Conservation (phyloP, 1,140 invertebrate species). For the Papilio dardanus region DNA sequence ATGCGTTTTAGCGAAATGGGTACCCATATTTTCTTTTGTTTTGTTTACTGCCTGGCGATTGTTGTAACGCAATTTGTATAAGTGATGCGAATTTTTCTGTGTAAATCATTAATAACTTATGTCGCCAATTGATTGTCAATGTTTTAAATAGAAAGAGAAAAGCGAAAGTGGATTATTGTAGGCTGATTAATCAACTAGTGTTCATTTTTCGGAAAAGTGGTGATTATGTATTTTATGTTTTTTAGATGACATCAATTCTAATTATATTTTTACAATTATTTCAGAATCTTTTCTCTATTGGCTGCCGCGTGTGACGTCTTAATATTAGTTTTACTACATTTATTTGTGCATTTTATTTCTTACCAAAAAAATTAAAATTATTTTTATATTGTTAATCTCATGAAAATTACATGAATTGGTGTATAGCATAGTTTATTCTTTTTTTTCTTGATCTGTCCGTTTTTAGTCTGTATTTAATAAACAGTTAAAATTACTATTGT, state of each 20-base stretch:
- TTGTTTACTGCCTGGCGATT: slow-evolving; percentile 5
- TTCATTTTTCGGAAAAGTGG: neutral
- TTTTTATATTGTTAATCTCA: too few species aligned
- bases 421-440: too few species aligned
- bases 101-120: neutral
- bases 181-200: neutral
- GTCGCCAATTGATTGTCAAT: too few species aligned
- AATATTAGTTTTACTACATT: slow-evolving; percentile 39
- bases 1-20: neutral
- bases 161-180: neutral
- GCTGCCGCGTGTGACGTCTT: slow-evolving; percentile 22
- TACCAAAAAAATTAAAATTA: slow-evolving; percentile 37
- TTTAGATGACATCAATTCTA: neutral
- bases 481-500: too few species aligned
- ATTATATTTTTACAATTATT: slow-evolving; percentile 31
- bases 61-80: neutral
- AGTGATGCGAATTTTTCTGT: neutral
- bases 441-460: too few species aligned
- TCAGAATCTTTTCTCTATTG: slow-evolving; percentile 28
- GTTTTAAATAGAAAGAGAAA: neutral
- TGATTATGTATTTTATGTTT: neutral
- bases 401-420: too few species aligned
- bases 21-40: neutral
- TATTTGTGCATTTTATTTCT: slow-evolving; percentile 66
- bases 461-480: too few species aligned